Evolutionary conservation across 92 coral and sea anemone genomes (phyloP), one percentile per base, ranked within the genome.

Genomic region (Pocillopora grandis): DNA sequence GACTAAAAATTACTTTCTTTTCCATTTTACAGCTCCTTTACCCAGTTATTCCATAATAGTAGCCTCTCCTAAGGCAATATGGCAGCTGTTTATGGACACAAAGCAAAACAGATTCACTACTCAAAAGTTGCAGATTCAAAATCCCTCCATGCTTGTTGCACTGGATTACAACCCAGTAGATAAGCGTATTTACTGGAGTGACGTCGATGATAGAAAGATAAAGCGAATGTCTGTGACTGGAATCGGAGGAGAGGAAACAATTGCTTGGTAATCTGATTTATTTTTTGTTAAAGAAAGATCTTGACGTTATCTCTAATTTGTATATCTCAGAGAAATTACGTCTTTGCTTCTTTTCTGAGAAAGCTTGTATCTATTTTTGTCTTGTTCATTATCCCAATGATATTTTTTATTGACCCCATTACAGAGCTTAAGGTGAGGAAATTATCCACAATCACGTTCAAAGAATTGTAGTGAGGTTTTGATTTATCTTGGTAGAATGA

Each of bases 171-270:
- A 96, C 82, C 88, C 95, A 42, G 80, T 84, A 42, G 98, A 93
- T 61, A 92, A 94, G 76, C 89, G 89, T 10, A 58, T 96, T n/a
- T 96, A 96, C 76, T 96, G 98, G 98, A 91, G 91, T 52, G 98
- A 96, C 66, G 91, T 90, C 12, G 10, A 19, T 0, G 92, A 37
- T 17, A 84, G 66, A 72, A 88, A 35, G n/a, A 92, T 96, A 77
- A 81, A 86, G 16, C 95, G 98, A n/a, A 91, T 95, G n/a, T 85
- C 79, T 21, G 74, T 94, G 80, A 91, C 78, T 21, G 98, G 98
- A 14, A 63, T 55, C 18, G 85, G 86, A 65, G 89, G 90, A 64
- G 91, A 88, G 76, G 85, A 92, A 58, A 83, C 77, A 18, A 76
- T 96, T 58, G 36, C 82, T 11, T 84, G 80, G 98, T 95, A 85